Conservation (phyloP, 2,113 vertebrate genomes). For the Puntigrus tetrazona region DNA sequence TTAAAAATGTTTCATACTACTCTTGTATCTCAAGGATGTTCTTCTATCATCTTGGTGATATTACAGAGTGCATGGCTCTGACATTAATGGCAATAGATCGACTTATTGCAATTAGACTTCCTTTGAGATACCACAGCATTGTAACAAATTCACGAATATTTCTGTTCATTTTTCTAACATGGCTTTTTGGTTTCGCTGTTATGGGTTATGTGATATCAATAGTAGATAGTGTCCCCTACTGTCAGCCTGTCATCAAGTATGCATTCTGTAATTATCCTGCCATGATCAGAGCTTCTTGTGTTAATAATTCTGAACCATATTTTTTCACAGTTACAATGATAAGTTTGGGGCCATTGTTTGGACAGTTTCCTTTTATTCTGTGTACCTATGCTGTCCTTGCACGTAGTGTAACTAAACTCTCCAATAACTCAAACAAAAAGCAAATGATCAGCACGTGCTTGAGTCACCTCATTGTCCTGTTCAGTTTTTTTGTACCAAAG, state of each 20-base stretch:
- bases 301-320: no score
- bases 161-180: conserved; percentile 16
- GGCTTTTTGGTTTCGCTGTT: not conserved
- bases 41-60: conserved; percentile 47
- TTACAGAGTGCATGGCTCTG: conserved; percentile 19
- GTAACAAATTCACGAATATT: conserved; percentile 40
- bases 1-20: conserved; percentile 51
- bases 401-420: no score
- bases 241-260: no score
- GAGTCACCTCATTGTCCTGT: conserved; percentile 54
- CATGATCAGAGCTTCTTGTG: no score
- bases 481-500: no score
- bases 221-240: conserved; percentile 43
- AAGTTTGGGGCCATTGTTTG: no score
- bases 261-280: no score
- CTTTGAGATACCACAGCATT: conserved; percentile 54
- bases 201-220: not conserved
- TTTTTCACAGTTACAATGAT: no score
- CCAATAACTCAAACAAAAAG: no score
- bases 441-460: no score
- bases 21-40: conserved; percentile 45
- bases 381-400: no score
- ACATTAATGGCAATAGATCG: conserved; percentile 55
- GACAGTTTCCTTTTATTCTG: no score
- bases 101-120: conserved; percentile 49